phyloP scores from a whole-genome alignment of 2,797 vertebrate genomes.

The Siniperca obscura region DNA sequence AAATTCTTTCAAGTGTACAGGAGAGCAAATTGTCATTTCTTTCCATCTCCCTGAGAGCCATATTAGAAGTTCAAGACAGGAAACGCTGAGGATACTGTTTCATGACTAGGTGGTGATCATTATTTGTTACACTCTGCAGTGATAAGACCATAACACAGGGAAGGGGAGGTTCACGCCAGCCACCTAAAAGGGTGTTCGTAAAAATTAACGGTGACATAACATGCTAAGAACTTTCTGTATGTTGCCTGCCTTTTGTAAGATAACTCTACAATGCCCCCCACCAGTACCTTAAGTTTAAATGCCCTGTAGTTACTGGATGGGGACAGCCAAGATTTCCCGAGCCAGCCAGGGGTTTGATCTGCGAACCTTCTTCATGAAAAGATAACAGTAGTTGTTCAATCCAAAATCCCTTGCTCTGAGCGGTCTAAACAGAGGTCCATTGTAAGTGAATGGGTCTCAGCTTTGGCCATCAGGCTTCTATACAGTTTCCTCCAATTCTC shows the following conservation, averaged over 20 bases:
- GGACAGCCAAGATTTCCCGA: conserved; percentile 13
- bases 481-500: conserved; percentile 58
- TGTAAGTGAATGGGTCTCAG: conserved; percentile 66
- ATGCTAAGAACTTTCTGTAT: not conserved
- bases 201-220: not conserved
- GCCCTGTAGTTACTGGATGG: conserved; percentile 18
- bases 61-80: not conserved
- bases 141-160: not conserved
- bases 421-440: conserved; percentile 51
- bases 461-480: conserved; percentile 64
- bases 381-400: conserved; percentile 54
- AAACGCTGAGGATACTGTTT: not conserved
- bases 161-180: not conserved
- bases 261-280: not conserved
- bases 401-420: conserved; percentile 60
- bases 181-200: not conserved
- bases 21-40: not conserved
- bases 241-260: not conserved
- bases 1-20: not conserved
- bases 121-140: not conserved
- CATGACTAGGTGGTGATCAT: not conserved
- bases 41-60: not conserved
- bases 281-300: not conserved
- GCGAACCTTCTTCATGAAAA: conserved; percentile 46
- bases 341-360: conserved; percentile 46